phyloP scores from a whole-genome alignment of 2,113 vertebrate species.

The Pygoscelis antarcticus region DNA sequence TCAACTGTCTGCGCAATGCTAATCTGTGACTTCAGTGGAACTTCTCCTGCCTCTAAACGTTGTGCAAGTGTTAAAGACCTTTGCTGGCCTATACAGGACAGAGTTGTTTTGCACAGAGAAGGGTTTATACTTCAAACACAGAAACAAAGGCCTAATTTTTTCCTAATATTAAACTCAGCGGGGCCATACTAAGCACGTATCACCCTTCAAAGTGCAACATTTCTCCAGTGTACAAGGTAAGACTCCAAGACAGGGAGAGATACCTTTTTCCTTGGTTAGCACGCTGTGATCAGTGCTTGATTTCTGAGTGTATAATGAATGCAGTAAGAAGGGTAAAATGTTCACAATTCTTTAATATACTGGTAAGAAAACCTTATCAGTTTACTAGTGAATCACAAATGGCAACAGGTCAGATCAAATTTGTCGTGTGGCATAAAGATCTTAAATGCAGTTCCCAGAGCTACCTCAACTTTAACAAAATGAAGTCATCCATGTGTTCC shows the following conservation, averaged over 20 bases:
- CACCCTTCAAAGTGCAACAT: slow-evolving; percentile 1
- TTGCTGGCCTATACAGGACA: neutral
- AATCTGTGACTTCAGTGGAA: neutral
- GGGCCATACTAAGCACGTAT: neutral
- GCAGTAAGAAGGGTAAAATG: slow-evolving; percentile 20
- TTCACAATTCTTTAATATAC: slow-evolving; percentile 13
- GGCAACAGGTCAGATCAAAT: slow-evolving; percentile 68
- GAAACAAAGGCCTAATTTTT: neutral
- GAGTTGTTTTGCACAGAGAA: neutral
- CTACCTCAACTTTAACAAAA: slow-evolving; percentile 79
- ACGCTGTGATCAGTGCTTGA: neutral
- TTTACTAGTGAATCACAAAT: slow-evolving; percentile 61
- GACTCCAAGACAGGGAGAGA: neutral
- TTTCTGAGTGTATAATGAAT: slow-evolving; percentile 16
- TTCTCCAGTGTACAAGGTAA: neutral
- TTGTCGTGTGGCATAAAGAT: slow-evolving; percentile 39
- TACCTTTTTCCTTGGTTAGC: neutral
- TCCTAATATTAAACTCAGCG: neutral
- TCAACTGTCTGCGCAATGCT: neutral
- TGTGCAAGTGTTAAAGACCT: neutral
- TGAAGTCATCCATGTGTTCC: slow-evolving; percentile 76
- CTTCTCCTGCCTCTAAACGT: neutral
- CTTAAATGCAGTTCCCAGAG: slow-evolving; percentile 68
- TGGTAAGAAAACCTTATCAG: slow-evolving; percentile 55
- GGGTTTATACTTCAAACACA: neutral